Base-by-base conservation (phyloP, 1,140 invertebrate species). In the Drosophila sproati region DNA sequence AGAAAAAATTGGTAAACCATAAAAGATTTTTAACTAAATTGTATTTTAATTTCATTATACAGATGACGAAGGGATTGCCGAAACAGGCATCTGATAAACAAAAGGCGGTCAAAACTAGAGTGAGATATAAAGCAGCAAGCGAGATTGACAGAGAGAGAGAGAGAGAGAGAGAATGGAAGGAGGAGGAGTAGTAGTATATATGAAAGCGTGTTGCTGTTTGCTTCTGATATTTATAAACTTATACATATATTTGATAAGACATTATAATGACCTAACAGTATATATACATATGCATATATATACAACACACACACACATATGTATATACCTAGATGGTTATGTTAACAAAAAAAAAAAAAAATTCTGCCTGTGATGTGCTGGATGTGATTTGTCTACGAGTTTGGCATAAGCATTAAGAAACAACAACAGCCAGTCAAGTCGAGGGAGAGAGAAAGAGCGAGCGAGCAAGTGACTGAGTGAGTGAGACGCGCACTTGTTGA, bases 1-100 rank as follows among this genome's bases (percentile, higher is more conserved):
- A 20, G 20, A 20, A 20, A 20, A 20, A 20, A 20, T 20, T 20
- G 20, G 20, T 20, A 20, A 20, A 20, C 1, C 20, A 41, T 48
- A 41, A 31, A 31, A 6, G 8, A 3, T 39, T 39, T 3, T 51
- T 34, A 10, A 41, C 10, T 31, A 60, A 59, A 12, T 34, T 29
- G 4, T 41, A 31, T 39, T 47, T 57, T n/a, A 31, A 76, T 63
- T 43, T 20, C 4, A 37, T 57, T 12, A 5, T 3, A 71, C 94
- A 98, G 97, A 98, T 95, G 97, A 98, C 93, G 97, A 98, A 94
- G 97, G 97, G 78, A 98, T 98, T 93, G 97, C 97, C 32, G 97
- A 98, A 93, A 98, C 97, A 63, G 97, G 97, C 92, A 98, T 98
- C 95, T 98, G 94, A 96, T 20, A 60, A 5, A 35, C 5, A 12